Conservation (phyloP, 2,113 vertebrate genomes). For the Sorex fumeus region DNA sequence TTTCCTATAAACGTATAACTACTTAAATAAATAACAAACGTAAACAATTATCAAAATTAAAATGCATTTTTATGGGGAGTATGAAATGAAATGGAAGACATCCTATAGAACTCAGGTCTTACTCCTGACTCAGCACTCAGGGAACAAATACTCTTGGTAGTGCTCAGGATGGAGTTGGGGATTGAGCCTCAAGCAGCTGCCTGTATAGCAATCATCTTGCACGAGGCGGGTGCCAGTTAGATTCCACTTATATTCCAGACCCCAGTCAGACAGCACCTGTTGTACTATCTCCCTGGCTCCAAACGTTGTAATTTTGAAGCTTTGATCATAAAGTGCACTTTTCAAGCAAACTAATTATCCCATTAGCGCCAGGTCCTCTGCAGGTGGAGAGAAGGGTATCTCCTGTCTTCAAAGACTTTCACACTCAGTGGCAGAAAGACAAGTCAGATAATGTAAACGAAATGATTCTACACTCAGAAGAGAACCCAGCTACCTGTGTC, state of each 20-base stretch:
- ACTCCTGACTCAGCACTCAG: no score
- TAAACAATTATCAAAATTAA: constrained; percentile 51
- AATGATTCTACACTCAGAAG: not conserved
- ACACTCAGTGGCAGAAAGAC: constrained; percentile 1
- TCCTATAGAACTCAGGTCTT: no score
- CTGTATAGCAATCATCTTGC: no score
- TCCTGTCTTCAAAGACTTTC: constrained; percentile 24
- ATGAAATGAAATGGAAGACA: no score
- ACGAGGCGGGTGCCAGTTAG: no score
- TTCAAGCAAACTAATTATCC: constrained; percentile 53
- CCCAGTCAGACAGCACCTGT: no score
- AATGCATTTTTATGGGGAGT: no score
- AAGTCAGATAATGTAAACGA: constrained; percentile 1
- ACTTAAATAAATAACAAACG: no score
- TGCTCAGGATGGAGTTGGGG: no score
- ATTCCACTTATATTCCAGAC: no score
- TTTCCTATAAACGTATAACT: not conserved
- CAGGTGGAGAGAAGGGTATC: constrained; percentile 32
- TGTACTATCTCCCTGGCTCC: not conserved
- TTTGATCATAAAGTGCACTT: not conserved
- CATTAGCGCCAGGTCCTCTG: not conserved
- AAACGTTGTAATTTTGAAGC: not conserved
- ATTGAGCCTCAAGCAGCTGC: no score
- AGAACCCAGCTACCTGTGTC: constrained; percentile 87
- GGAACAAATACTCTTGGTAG: no score